Evolutionary conservation across 2,888 invertebrate genomes (phyloP).

Genomic region (Adineta ricciae): DNA sequence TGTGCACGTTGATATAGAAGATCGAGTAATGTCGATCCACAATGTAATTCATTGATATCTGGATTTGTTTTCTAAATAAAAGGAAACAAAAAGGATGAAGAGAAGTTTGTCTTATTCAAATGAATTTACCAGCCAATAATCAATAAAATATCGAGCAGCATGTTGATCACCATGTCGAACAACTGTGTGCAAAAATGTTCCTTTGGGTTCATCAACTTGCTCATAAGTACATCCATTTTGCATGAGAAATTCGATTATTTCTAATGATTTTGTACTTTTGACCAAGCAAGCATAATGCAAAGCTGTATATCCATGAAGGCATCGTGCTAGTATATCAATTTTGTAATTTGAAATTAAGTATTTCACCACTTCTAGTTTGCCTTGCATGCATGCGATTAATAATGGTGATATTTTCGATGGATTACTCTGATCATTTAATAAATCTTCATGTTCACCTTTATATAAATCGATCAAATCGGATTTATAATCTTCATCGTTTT

Average conservation of each 20-base stretch:
- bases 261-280: not conserved
- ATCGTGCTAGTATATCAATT: not conserved
- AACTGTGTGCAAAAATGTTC: slow-evolving; percentile 1
- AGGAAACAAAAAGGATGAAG: not conserved
- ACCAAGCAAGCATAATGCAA: not conserved
- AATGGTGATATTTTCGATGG: not conserved
- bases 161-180: not conserved
- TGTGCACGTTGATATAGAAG: not conserved
- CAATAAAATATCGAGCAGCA: not conserved
- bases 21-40: not conserved
- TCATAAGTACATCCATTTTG: not conserved
- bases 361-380: not conserved
- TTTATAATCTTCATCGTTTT: not conserved
- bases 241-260: not conserved
- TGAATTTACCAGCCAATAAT: not conserved
- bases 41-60: slow-evolving; percentile 11
- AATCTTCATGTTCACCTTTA: not conserved
- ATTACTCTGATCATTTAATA: not conserved
- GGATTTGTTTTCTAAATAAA: not conserved
- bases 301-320: not conserved
- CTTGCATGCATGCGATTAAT: not conserved
- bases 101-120: not conserved
- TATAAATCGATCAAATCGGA: not conserved
- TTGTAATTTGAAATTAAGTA: not conserved
- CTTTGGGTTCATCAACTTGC: not conserved